These are phyloP conservation scores for Rhinoderma darwinii DNA, from an alignment of 2,113 vertebrate genomes.

Conservation along the genomic window DNA sequence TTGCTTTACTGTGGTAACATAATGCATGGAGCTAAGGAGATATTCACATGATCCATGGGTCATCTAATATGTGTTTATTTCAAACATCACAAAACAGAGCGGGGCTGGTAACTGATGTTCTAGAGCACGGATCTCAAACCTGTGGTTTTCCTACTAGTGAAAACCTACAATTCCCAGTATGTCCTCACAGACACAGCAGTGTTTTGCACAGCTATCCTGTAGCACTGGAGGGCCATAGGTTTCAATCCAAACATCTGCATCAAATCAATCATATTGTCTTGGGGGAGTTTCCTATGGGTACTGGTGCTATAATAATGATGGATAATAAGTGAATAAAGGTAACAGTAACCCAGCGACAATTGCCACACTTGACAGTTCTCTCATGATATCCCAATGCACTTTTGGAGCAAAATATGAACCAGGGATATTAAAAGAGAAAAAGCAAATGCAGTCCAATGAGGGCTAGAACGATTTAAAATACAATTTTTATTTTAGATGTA, in stretches of 20 bases:
- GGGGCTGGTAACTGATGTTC: not conserved
- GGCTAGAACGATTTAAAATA: not conserved
- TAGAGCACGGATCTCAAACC: not conserved
- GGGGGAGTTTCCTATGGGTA: not conserved
- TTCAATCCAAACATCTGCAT: not conserved
- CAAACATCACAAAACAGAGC: not conserved
- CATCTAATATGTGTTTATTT: not conserved
- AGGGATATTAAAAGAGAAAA: not conserved
- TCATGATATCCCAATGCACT: not conserved
- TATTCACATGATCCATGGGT: conserved; percentile 18
- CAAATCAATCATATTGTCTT: not conserved
- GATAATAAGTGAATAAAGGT: not conserved
- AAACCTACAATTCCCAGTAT: not conserved
- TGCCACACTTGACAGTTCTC: not conserved
- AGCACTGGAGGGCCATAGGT: not conserved
- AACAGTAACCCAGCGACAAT: not conserved
- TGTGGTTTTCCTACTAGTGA: not conserved
- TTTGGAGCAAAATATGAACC: not conserved
- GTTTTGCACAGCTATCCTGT: not conserved
- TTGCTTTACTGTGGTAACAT: not conserved
- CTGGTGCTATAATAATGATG: not conserved
- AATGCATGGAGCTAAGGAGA: conserved; percentile 8
- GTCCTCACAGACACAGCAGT: not conserved
- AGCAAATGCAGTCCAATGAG: not conserved
- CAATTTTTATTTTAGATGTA: not conserved